Evolutionary conservation across 2,888 invertebrate genomes (phyloP).

Genomic region (Argyresthia albistria): DNA sequence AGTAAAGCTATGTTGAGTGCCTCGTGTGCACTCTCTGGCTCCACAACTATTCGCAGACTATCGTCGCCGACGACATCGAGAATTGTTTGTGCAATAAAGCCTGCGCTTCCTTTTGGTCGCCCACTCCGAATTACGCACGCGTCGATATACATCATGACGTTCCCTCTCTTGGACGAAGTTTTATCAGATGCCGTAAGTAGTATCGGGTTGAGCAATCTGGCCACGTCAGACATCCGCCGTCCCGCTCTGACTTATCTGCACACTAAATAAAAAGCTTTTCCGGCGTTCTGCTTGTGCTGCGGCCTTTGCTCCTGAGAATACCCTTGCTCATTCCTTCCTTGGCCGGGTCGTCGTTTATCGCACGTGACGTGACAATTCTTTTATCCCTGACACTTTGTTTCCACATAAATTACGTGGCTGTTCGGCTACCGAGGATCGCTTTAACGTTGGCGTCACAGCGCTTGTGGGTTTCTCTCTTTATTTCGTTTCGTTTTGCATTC

Average conservation of each 20-base stretch:
- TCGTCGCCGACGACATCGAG: not conserved
- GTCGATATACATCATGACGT: constrained; percentile 11
- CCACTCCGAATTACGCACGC: constrained; percentile 1
- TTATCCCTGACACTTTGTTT: constrained; percentile 51
- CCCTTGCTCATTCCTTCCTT: constrained; percentile 28
- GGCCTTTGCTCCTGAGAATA: constrained; percentile 21
- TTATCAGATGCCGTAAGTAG: constrained; percentile 54
- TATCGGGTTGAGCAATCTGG: constrained; percentile 35
- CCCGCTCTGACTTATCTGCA: constrained; percentile 34
- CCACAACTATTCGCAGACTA: not conserved
- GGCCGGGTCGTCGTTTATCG: constrained; percentile 39
- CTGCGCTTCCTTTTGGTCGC: not conserved
- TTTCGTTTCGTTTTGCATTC: constrained; percentile 62
- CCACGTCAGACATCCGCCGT: constrained; percentile 39
- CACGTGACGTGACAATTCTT: constrained; percentile 55
- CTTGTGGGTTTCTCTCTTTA: constrained; percentile 41
- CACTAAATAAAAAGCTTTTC: constrained; percentile 43
- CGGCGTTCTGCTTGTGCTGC: constrained; percentile 19
- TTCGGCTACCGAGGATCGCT: constrained; percentile 44
- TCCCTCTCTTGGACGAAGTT: constrained; percentile 42
- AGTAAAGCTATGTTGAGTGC: constrained; percentile 32
- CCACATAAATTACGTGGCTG: constrained; percentile 52
- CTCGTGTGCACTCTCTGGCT: constrained; percentile 18
- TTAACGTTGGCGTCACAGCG: constrained; percentile 32
- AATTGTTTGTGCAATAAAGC: not conserved